Percentiles rank a stretch among this genome's conserved stretches.
phyloP scores from a whole-genome alignment of 2,888 invertebrate genomes.

The Opisthograptis luteolata region DNA sequence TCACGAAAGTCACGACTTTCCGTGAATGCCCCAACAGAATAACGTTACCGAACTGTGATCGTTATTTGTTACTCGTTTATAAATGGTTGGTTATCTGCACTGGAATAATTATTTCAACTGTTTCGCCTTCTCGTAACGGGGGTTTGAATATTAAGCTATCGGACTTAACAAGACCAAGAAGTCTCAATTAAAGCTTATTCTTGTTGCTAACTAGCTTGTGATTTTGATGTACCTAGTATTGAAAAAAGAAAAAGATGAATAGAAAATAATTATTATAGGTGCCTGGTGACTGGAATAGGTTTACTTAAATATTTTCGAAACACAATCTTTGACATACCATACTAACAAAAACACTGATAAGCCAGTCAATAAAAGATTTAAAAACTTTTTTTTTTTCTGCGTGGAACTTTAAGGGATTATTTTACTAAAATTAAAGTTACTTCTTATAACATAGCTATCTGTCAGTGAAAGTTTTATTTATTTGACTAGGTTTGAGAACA shows the following conservation, averaged over 20 bases:
- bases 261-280: too few species aligned
- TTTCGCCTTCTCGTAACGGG: slow-evolving; percentile 28
- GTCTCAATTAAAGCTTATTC: neutral
- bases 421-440: too few species aligned
- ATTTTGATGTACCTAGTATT: neutral
- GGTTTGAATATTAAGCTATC: slow-evolving; percentile 43
- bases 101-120: slow-evolving; percentile 25
- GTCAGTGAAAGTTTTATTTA: too few species aligned
- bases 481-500: neutral
- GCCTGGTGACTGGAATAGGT: too few species aligned
- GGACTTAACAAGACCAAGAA: neutral
- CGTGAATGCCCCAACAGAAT: slow-evolving; percentile 44
- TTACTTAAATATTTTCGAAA: too few species aligned
- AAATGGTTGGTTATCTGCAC: slow-evolving; percentile 19
- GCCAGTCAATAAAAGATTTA: too few species aligned
- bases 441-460: too few species aligned
- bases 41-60: slow-evolving; percentile 37
- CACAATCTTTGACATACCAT: too few species aligned
- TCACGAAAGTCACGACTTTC: slow-evolving; percentile 61
- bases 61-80: slow-evolving; percentile 25
- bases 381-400: too few species aligned
- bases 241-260: too few species aligned
- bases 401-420: too few species aligned
- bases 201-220: neutral
- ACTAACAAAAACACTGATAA: too few species aligned